Evolutionary conservation across 2,888 invertebrate species (phyloP).

Genomic region (Ormyrus labotus): DNA sequence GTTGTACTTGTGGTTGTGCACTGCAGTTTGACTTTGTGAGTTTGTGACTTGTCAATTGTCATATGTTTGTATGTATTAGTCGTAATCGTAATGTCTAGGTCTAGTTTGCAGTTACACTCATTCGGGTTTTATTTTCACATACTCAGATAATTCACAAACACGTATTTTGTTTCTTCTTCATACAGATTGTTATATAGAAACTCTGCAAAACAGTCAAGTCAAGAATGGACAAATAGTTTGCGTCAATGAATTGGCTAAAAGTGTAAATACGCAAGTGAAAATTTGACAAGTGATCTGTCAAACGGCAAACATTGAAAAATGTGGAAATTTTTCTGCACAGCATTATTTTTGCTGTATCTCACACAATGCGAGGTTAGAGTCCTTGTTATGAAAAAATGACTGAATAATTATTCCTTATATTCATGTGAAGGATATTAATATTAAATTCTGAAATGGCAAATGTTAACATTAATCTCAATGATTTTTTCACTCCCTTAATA

Average conservation of each 20-base stretch:
- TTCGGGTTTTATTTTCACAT: too few relatives aligned
- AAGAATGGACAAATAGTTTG: neutral
- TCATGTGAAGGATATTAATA: too few relatives aligned
- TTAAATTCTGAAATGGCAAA: neutral
- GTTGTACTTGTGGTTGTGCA: too few relatives aligned
- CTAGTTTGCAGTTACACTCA: too few relatives aligned
- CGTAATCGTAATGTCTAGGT: too few relatives aligned
- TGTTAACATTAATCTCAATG: neutral
- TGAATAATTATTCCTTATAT: neutral
- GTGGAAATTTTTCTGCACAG: constrained; percentile 45
- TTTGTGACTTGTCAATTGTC: too few relatives aligned
- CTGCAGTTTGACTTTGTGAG: too few relatives aligned
- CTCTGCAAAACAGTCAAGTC: too few relatives aligned
- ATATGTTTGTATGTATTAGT: too few relatives aligned
- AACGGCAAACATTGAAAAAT: constrained; percentile 30
- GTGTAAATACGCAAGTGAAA: neutral
- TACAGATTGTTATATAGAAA: too few relatives aligned
- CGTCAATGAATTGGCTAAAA: constrained; percentile 22
- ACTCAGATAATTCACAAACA: too few relatives aligned
- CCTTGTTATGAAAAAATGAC: neutral
- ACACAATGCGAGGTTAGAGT: constrained; percentile 49
- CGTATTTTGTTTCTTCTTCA: too few relatives aligned
- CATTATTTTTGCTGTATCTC: constrained; percentile 46
- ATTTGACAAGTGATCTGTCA: constrained; percentile 9
- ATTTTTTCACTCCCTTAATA: neutral